Evolutionary conservation across 1,140 invertebrate species (phyloP), one percentile per base, ranked within the genome.

Genomic region (Rhyacophila brunnea): DNA sequence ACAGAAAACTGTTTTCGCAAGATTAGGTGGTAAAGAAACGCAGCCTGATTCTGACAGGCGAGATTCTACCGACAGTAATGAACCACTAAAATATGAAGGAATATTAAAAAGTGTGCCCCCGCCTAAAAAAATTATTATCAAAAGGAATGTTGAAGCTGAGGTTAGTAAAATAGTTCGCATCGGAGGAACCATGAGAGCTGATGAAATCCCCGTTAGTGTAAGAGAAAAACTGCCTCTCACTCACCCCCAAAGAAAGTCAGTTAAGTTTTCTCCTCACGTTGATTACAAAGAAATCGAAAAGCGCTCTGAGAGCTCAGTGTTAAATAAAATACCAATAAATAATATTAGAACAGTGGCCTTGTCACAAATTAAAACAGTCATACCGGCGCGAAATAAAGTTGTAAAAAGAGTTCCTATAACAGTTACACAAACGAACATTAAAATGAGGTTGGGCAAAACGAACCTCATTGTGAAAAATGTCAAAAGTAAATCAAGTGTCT

Each of bases 241-340:
- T 0, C 72, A 71, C 62, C 20, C 68, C 1, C 55, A 57, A 49
- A 36, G 64, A 48, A 79, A 79, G 57, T 75, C 75, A 0, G 77
- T 79, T 0, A 78, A 79, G 60, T 79, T 79, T 53, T 77, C 75
- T 0, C 75, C 70, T 50, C 70, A 70, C 11, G 67, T 79, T 2
- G 68, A 79, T 40, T 78, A 75, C 57, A 78, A 77, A 68, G 74
- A 77, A 66, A 79, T 79, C 45, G 75, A 78, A 57, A 64, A 59
- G 15, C 11, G 52, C 5, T 15, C 51, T 34, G 28, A 15, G 3
- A 49, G 38, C 20, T 43, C 50, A 11, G 14, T 54, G 5, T n/a
- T 40, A 0, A 14, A 19, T 6, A 43, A 51, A 1, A 9, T 17
- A 9, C 43, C 51, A 2, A 23, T 48, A 15, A 32, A 47, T 17